Conservation (phyloP, 2,888 invertebrate genomes). For the Calliopum simillimum region DNA sequence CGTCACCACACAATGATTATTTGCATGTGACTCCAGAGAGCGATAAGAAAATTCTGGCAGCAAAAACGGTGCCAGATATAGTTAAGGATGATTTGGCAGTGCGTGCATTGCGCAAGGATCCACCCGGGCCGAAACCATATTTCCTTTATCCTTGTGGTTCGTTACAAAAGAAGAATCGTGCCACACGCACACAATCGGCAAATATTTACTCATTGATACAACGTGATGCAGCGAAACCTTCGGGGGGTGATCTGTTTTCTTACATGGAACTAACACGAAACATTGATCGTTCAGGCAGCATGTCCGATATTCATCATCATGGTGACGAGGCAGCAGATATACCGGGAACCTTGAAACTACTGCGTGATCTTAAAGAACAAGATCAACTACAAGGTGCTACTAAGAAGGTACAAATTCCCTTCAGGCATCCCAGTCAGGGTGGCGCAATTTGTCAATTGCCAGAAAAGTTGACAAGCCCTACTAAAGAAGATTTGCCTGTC, state of each 20-base stretch:
- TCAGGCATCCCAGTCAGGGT: conserved; percentile 64
- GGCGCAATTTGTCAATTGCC: conserved; percentile 66
- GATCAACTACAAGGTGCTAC: conserved; percentile 50
- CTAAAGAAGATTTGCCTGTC: conserved; percentile 44
- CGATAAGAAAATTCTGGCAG: conserved; percentile 54
- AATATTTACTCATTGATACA: conserved; percentile 84
- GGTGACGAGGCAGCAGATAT: conserved; percentile 53
- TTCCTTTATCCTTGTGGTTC: conserved; percentile 65
- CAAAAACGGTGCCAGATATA: conserved; percentile 76
- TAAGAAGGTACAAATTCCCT: conserved; percentile 54
- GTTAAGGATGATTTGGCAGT: conserved; percentile 90
- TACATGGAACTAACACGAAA: conserved; percentile 70
- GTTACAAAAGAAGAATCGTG: conserved; percentile 80
- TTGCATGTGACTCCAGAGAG: conserved; percentile 77
- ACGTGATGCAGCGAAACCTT: conserved; percentile 70
- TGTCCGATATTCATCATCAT: conserved; percentile 70
- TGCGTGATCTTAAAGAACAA: conserved; percentile 61
- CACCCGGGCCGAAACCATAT: conserved; percentile 59
- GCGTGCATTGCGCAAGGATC: conserved; percentile 85
- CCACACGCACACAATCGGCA: conserved; percentile 84
- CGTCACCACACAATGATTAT: conserved; percentile 86
- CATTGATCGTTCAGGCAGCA: conserved; percentile 74
- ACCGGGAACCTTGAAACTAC: conserved; percentile 59
- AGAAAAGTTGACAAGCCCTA: conserved; percentile 52
- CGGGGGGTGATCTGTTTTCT: conserved; percentile 70